Percentiles rank a stretch among this genome's conserved stretches.
phyloP scores from a whole-genome alignment of 1,140 invertebrate species.

The Drosophila kurseongensis region DNA sequence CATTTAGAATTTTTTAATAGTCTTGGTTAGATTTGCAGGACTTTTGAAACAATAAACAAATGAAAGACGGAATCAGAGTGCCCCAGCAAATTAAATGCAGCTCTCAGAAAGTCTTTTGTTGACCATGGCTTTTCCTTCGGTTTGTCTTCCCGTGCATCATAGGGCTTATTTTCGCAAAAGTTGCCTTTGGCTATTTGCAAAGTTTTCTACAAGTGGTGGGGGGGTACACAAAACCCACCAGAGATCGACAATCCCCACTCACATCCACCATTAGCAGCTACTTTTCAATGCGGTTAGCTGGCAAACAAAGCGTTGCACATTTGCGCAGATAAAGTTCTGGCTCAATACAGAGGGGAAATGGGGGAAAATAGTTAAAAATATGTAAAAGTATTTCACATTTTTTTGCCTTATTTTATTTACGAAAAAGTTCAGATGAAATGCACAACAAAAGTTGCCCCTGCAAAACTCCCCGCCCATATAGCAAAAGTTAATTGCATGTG shows the following conservation, averaged over 20 bases:
- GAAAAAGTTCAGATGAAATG: slow-evolving; percentile 76
- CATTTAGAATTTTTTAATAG: slow-evolving; percentile 32
- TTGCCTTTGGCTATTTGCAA: slow-evolving; percentile 78
- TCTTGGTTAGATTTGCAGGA: slow-evolving; percentile 13
- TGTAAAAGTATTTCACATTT: slow-evolving; percentile 73
- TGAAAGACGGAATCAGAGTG: neutral
- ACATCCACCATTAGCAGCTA: slow-evolving; percentile 80
- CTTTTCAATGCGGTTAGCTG: slow-evolving; percentile 81
- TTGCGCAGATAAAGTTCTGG: slow-evolving; percentile 77
- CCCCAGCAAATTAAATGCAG: slow-evolving; percentile 37
- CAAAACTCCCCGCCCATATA: slow-evolving; percentile 58
- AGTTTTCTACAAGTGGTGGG: slow-evolving; percentile 64
- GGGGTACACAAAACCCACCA: neutral
- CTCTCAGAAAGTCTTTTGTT: slow-evolving; percentile 11
- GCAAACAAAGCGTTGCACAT: slow-evolving; percentile 83
- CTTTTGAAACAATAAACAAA: slow-evolving; percentile 39
- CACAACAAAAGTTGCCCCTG: slow-evolving; percentile 79
- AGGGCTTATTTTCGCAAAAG: slow-evolving; percentile 77
- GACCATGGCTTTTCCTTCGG: slow-evolving; percentile 34
- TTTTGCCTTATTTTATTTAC: slow-evolving; percentile 66
- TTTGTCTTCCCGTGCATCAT: slow-evolving; percentile 56
- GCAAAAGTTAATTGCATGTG: slow-evolving; percentile 81
- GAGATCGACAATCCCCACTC: slow-evolving; percentile 28
- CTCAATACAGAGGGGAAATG: slow-evolving; percentile 40
- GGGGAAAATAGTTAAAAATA: slow-evolving; percentile 72